Base-by-base conservation (phyloP, 2,797 vertebrate species). In the Pitangus sulphuratus region DNA sequence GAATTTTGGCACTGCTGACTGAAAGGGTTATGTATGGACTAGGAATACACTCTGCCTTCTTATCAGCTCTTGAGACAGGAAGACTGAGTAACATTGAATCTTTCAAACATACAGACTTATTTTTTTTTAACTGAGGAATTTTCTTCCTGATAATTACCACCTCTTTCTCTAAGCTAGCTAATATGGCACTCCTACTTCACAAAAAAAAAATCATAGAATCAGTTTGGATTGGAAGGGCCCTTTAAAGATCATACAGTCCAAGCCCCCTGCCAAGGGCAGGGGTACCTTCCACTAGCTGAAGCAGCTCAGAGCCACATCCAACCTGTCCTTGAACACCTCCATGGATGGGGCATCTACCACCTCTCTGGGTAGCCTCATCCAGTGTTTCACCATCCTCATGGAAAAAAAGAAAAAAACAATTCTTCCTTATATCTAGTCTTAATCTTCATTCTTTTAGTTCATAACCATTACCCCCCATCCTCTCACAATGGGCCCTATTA, bases 61-160 rank as follows among this genome's bases (percentile, higher is more conserved):
- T 56, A 24, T 26, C 60, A 15, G 31, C 12, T 56, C n/a, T 7
- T 40, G 14, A 14, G 20, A 15, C 2, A 14, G 22, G 12, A 58
- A 62, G 12, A 28, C 9, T 4, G 2, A 54, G 13, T 14, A 54
- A 33, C 4, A 11, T 3, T 0, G 2, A 21, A 65, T 17, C n/a
- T 83, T 74, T 3, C 1, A 45, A 56, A 51, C 1, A 31, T 0
- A 1, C 2, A 50, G 37, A 35, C 4, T 24, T 48, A 6, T n/a
- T n/a, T 44, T 20, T 24, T 57, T 28, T 12, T 12, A 84, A 51
- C 8, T 37, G 12, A 75, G 11, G 17, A n/a, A 45, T 45, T 57
- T 84, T 68, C 18, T 40, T 44, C 25, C 11, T 18, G 8, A 4
- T 50, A 81, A 44, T 9, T 51, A 75, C 44, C 20, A 56, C 2